Conservation (phyloP, 2,113 vertebrate species). For the zebrafish (Danio rerio) region GRCz12tu NC_133189.1:5553001-5553500, state of each 20-base stretch:
- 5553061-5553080: too few relatives aligned
- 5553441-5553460: conserved; percentile 39
- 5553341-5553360: neutral
- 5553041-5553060: too few relatives aligned
- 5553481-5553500: conserved; percentile 3
- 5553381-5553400: neutral
- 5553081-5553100: too few relatives aligned
- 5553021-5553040: too few relatives aligned
- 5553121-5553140: too few relatives aligned
- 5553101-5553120: too few relatives aligned
- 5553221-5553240: neutral
- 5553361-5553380: neutral
- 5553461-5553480: conserved; percentile 17
- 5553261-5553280: neutral
- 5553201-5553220: neutral
- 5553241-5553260: neutral
- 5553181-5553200: too few relatives aligned
- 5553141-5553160: too few relatives aligned
- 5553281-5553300: neutral
- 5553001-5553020: too few relatives aligned
- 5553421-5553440: neutral
- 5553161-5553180: too few relatives aligned
- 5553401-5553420: neutral
- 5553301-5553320: conserved; percentile 7
- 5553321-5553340: neutral